Evolutionary conservation across 2,113 vertebrate genomes (phyloP), one percentile per base, ranked within the genome.

Genomic region (Forbesichthys papilliferus): DNA sequence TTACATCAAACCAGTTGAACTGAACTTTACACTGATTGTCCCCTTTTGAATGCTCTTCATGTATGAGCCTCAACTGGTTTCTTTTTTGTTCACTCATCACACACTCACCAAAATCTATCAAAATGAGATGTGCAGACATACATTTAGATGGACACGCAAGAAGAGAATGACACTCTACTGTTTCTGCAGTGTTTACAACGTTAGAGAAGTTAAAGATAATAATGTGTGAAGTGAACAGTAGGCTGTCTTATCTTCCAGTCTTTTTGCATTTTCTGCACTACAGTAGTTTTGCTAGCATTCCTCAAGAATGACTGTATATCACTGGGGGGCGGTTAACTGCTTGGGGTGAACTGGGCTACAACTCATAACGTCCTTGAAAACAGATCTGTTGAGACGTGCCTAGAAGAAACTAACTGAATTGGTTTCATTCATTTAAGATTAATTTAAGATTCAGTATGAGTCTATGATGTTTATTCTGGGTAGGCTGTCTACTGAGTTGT

Each of bases 221-320:
- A 27, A 27, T 27, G 36, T 42, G 36, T 42, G 36, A 27, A 6
- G 36, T 42, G 36, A 42, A 42, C 36, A 42, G 4, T 42, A 42
- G 5, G 7, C 36, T 42, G 7, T 42, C n/a, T 75, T 66, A 66
- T 56, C 55, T 72, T 47, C 5, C 36, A 42, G 7, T 42, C 36
- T 42, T 42, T 5, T 42, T 42, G 36, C 36, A 6, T 59, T 20
- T 68, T 53, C 57, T 4, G 10, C 6, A 16, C 5, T 1, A 57
- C 53, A 46, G 7, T 7, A 33, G 16, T 12, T 64, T 7, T 66
- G 65, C 68, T 61, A n/a, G 47, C 36, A 69, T 75, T 80, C 58
- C 65, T 64, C 10, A 61, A 64, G 36, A 16, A 46, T 75, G 67
- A 69, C 27, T 58, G n/a, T 20, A 10, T 14, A 56, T 56, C 54